These are phyloP conservation scores for Punctoribates punctum DNA, from an alignment of 2,888 invertebrate species.

Conservation along the genomic window DNA sequence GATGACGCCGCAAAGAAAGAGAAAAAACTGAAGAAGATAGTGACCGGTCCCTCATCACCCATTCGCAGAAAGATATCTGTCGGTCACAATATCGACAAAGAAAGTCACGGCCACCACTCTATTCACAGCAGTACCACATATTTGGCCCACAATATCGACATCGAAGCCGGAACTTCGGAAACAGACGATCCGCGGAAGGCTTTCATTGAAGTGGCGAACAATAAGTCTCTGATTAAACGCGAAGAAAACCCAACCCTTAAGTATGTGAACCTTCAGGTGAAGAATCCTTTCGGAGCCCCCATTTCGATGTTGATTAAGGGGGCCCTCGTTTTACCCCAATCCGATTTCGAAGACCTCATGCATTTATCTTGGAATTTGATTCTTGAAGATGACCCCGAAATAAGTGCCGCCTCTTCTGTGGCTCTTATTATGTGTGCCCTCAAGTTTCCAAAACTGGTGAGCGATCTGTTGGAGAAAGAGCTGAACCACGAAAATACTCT, in stretches of 20 bases:
- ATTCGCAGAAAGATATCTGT: constrained; percentile 72
- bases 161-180: constrained; percentile 51
- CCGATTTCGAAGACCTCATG: constrained; percentile 75
- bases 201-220: constrained; percentile 39
- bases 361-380: constrained; percentile 93
- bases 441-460: constrained; percentile 80
- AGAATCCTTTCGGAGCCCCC: constrained; percentile 84
- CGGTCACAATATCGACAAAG: constrained; percentile 58
- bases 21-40: constrained; percentile 54
- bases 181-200: constrained; percentile 41
- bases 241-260: constrained; percentile 62
- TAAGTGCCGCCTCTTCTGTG: constrained; percentile 64
- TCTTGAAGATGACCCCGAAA: constrained; percentile 73
- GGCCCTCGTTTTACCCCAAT: constrained; percentile 80
- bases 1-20: constrained; percentile 52
- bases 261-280: constrained; percentile 69
- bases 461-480: constrained; percentile 81
- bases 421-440: constrained; percentile 90
- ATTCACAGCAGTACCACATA: constrained; percentile 48
- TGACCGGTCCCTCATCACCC: constrained; percentile 61
- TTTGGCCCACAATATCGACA: constrained; percentile 47
- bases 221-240: constrained; percentile 48
- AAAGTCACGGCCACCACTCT: constrained; percentile 47
- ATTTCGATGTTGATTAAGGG: constrained; percentile 82
- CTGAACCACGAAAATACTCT: constrained; percentile 78